Base-by-base conservation (phyloP, 2,797 vertebrate genomes). In the Gymnodraco acuticeps region DNA sequence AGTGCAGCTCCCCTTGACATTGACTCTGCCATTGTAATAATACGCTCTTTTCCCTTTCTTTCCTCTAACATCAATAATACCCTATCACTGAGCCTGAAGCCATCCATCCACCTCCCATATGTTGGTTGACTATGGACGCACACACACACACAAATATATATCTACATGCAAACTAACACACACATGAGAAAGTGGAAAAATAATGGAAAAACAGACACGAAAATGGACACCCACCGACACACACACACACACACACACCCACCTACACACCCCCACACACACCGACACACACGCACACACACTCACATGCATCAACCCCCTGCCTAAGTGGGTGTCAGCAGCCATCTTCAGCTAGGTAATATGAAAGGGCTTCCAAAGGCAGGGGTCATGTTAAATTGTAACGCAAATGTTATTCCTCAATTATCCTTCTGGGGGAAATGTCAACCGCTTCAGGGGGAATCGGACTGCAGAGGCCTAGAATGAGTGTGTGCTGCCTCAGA, bases 371-470 rank as follows among this genome's bases (percentile, higher is more conserved):
- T 93, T 94, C 90, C 90, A 94, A 96, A 97, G 96, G 96, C 96
- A 95, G 94, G 95, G 97, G 96, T 97, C 96, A 92, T 96, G 96
- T 97, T 97, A 97, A 97, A 97, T 97, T 96, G 96, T 95, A 96
- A 95, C 95, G 94, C 96, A 97, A 97, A 97, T 97, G 96, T 96
- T 98, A 97, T 95, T 97, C 96, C 96, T 98, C 96, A 96, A 97
- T 98, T 97, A 98, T 97, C 96, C 95, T 95, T 96, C 94, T 91
- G 90, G 96, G 95, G 93, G 94, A 97, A 98, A 98, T 98, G 97
- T 98, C 97, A 98, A 95, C 94, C 78, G 96, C 97, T 96, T 90
- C 93, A 59, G 96, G 96, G 96, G 72, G 89, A 95, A 94, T 93
- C 92, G 94, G 79, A 88, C 90, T 62, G 33, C 33, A 38, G 33